Evolutionary conservation across 2,797 vertebrate genomes (phyloP).

Genomic region (Dermochelys coriacea): DNA sequence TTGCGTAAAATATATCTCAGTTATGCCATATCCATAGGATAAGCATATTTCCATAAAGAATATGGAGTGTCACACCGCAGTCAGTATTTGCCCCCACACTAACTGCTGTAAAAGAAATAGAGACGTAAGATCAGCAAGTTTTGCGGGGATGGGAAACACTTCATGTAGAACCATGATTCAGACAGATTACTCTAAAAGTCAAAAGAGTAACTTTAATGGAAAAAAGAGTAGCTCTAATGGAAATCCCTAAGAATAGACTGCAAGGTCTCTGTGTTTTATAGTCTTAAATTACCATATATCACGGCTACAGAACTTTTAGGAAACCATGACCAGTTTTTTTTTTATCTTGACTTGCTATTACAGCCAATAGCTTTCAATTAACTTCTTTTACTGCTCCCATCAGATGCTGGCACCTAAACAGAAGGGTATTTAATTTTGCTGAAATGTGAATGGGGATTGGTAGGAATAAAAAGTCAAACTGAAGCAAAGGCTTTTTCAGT

Average conservation of each 20-base stretch:
- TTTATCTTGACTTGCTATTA: background rate
- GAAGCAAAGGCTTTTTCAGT: constrained; percentile 37
- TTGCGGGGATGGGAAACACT: background rate
- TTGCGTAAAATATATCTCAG: too few relatives aligned
- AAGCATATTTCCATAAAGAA: too few relatives aligned
- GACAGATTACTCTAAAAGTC: background rate
- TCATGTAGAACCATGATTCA: background rate
- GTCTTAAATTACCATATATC: background rate
- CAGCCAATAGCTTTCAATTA: constrained; percentile 46
- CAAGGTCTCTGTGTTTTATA: background rate
- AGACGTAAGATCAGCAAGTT: background rate
- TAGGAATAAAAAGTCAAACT: constrained; percentile 36
- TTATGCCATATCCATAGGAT: too few relatives aligned
- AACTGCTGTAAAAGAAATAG: rapidly evolving
- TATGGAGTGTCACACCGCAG: too few relatives aligned
- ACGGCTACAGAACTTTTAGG: background rate
- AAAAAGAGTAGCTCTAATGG: background rate
- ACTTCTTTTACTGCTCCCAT: constrained; percentile 32
- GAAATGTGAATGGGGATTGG: constrained; percentile 40
- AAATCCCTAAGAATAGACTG: background rate
- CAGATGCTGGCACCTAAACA: constrained; percentile 52
- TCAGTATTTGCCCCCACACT: rapidly evolving
- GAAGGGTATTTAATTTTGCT: constrained; percentile 64
- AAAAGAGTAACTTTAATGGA: background rate
- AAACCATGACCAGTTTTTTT: background rate